Percentiles rank a stretch among this genome's conserved stretches.
These are phyloP conservation scores for Pomatorhinus ruficollis DNA, from an alignment of 2,113 vertebrate species.

Conservation along the genomic window DNA sequence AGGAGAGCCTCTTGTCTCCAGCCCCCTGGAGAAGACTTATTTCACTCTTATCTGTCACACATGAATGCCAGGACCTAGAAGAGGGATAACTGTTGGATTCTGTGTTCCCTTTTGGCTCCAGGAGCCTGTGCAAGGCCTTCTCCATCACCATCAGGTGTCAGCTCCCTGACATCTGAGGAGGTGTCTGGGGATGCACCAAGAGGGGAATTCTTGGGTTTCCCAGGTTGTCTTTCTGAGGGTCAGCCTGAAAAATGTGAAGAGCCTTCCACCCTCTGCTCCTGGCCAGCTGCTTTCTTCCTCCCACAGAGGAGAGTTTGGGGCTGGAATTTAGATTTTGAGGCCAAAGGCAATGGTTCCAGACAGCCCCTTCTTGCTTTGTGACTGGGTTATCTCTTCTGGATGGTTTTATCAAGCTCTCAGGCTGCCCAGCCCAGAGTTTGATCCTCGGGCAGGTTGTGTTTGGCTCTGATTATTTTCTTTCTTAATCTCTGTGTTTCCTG, in stretches of 20 bases:
- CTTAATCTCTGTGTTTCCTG: background rate
- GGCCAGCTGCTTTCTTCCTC: background rate
- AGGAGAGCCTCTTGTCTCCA: background rate
- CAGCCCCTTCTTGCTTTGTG: background rate
- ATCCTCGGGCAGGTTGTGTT: background rate
- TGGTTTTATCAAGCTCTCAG: background rate
- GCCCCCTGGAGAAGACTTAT: background rate
- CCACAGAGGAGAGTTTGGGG: background rate
- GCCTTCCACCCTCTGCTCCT: background rate
- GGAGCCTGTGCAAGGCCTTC: background rate
- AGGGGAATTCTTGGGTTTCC: background rate
- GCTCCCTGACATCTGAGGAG: background rate
- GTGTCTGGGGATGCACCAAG: background rate
- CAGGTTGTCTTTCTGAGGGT: background rate
- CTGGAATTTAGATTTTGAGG: background rate
- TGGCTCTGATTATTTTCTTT: background rate
- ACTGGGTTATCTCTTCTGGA: background rate
- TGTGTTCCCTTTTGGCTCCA: background rate
- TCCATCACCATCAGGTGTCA: background rate
- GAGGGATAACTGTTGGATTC: background rate
- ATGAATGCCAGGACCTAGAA: background rate
- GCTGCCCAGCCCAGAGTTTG: background rate
- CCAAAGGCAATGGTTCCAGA: background rate
- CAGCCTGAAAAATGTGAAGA: background rate
- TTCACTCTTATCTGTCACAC: background rate